Base-by-base conservation (phyloP, 2,797 vertebrate genomes). In the Malurus leucopterus region DNA sequence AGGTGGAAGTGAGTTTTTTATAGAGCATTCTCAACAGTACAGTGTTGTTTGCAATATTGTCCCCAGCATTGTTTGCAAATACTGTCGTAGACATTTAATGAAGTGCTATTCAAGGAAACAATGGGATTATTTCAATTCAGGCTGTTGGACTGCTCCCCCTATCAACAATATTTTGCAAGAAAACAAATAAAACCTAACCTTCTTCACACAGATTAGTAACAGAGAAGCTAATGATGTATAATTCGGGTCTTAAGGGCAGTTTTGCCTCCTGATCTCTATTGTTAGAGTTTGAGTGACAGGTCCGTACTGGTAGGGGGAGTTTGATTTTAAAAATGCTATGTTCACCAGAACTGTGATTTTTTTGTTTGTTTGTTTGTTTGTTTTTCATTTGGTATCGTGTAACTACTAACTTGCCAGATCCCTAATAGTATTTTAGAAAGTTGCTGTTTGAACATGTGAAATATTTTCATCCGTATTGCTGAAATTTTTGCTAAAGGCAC, bases 401-500 rank as follows among this genome's bases (percentile, higher is more conserved):
- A 62, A 47, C 32, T 74, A 7, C 36, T 64, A 27, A 84, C 63
- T 57, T 83, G 27, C 21, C 43, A 46, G 7, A 47, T 91, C 59
- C 54, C 47, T 70, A 80, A 40, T 16, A 62, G 15, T 72, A 27
- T 89, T 94, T 89, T 38, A 63, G 40, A 44, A 76, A 84, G 68
- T 55, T 24, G 32, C 73, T 93, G 62, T 77, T 90, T 55, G 73
- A 63, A 53, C 10, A 4, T 11, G 12, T 44, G 68, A 84, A 55
- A n/a, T 65, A 63, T 32, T 32, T 63, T 81, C 65, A 53, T 71
- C 55, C 55, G 5, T 43, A 77, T 59, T 72, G 49, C 20, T 83
- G 62, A 91, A 81, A 44, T 71, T 89, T 90, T 91, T 63, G 11
- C 64, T 89, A 65, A 85, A 94, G 77, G 41, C 47, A 23, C 26